phyloP scores from a whole-genome alignment of 1,140 invertebrate genomes.

The Nephotettix cincticeps region DNA sequence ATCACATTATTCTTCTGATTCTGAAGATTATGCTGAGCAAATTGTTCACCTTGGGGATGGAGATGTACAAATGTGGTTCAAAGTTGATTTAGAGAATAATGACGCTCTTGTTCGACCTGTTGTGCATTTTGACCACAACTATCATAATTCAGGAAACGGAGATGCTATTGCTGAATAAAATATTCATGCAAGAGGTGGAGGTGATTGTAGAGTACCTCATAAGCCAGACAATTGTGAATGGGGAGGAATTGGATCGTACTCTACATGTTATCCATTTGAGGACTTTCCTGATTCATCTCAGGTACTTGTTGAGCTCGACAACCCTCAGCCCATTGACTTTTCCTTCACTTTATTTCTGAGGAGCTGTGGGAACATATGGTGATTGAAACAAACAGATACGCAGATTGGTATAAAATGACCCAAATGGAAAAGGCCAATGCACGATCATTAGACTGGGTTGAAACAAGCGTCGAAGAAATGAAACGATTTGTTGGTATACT shows the following conservation, averaged over 20 bases:
- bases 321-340: not conserved
- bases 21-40: too few relatives aligned
- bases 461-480: not conserved
- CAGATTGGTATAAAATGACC: not conserved
- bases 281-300: not conserved
- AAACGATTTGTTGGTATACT: not conserved
- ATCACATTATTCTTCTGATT: too few relatives aligned
- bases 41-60: too few relatives aligned
- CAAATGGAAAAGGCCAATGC: not conserved
- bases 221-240: not conserved
- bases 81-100: too few relatives aligned
- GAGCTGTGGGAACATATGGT: not conserved
- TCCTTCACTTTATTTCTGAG: not conserved
- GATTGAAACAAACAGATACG: not conserved
- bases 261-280: not conserved
- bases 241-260: not conserved
- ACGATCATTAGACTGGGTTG: not conserved
- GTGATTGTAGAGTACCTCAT: too few relatives aligned
- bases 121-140: too few relatives aligned
- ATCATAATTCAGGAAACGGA: too few relatives aligned
- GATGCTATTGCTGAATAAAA: too few relatives aligned
- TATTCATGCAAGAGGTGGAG: too few relatives aligned
- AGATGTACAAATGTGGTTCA: too few relatives aligned
- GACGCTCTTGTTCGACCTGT: too few relatives aligned
- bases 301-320: not conserved